Percentiles rank a stretch among this genome's conserved stretches.
Evolutionary conservation across 2,888 invertebrate genomes (phyloP).

Genomic region (Agonopterix subpropinquella): DNA sequence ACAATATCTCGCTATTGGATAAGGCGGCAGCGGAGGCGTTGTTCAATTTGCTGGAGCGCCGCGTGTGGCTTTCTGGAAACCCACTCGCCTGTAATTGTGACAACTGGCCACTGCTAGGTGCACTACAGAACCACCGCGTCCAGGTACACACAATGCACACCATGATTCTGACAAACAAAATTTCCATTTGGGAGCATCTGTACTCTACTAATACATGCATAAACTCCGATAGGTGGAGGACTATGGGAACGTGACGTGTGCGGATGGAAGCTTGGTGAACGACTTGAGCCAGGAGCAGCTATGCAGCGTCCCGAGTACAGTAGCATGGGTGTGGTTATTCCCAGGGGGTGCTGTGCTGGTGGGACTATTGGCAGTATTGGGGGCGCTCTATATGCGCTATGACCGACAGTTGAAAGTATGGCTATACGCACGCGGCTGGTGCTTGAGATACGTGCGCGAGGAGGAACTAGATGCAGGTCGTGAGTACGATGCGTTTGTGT

Average conservation of each 20-base stretch:
- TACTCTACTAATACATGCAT: too few species aligned
- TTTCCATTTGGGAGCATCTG: constrained; percentile 12
- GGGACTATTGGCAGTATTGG: constrained; percentile 2
- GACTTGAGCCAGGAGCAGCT: too few species aligned
- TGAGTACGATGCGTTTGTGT: constrained; percentile 86
- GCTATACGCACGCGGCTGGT: constrained; percentile 14
- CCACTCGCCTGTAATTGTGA: constrained; percentile 12
- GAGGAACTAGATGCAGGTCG: constrained; percentile 21
- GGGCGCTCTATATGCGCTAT: constrained; percentile 13
- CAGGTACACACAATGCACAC: neutral
- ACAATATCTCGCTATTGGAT: neutral
- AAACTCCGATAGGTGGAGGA: neutral
- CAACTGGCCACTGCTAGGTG: constrained; percentile 16
- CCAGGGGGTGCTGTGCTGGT: constrained; percentile 8
- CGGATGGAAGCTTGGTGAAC: neutral
- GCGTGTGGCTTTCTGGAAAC: constrained; percentile 14
- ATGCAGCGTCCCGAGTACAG: too few species aligned
- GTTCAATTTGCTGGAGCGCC: neutral
- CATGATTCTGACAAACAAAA: too few species aligned
- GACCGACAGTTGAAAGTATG: constrained; percentile 18
- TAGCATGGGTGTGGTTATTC: neutral
- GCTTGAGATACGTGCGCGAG: constrained; percentile 13
- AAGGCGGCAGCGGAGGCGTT: neutral
- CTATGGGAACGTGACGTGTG: neutral
- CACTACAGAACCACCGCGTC: constrained; percentile 3